Evolutionary conservation across 2,797 vertebrate species (phyloP).

Genomic region (Enteromius fasciolatus): DNA sequence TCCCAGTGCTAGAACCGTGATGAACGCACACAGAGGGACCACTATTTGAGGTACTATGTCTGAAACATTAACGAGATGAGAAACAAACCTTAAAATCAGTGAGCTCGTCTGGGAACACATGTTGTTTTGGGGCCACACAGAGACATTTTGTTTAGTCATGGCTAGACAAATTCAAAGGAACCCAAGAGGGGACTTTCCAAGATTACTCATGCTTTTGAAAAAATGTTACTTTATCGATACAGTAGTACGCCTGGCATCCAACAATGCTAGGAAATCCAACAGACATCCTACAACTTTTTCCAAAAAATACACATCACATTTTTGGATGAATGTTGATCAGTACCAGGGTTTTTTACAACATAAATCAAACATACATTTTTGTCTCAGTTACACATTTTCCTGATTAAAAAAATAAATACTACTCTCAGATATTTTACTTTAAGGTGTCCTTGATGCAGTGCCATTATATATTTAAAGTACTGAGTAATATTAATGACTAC

Average conservation of each 20-base stretch:
- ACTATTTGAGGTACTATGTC: background rate
- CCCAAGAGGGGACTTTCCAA: background rate
- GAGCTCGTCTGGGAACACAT: background rate
- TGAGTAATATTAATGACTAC: background rate
- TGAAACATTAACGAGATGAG: conserved; percentile 11
- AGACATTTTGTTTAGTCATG: conserved; percentile 24
- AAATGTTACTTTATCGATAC: background rate
- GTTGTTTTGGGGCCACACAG: background rate
- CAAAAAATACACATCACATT: background rate
- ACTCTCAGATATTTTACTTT: background rate
- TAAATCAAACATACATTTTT: background rate
- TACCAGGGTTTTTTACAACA: background rate
- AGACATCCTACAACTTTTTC: background rate
- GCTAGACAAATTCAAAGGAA: conserved; percentile 9
- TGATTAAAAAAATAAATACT: background rate
- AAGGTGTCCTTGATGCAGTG: background rate
- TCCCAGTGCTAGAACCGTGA: background rate
- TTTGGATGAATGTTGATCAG: background rate
- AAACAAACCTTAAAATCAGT: background rate
- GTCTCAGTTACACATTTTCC: background rate
- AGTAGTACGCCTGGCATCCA: background rate
- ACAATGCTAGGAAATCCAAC: background rate
- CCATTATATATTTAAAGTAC: background rate
- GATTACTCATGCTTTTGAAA: conserved; percentile 16
- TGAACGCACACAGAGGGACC: background rate